phyloP scores from a whole-genome alignment of 1,140 invertebrate species.

The Sycobia sp. region DNA sequence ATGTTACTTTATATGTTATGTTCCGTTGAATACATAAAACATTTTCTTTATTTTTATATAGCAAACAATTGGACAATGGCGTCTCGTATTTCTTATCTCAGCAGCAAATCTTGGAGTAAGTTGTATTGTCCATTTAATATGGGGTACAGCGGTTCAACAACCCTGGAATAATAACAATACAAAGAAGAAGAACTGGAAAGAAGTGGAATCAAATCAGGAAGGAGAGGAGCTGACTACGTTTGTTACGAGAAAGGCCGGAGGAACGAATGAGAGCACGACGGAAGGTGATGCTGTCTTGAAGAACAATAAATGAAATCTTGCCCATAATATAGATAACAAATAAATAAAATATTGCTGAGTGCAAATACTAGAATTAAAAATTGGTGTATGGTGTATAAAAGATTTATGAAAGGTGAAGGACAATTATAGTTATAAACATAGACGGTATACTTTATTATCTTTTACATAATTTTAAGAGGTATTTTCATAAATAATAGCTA shows the following conservation, averaged over 20 bases:
- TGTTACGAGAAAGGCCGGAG: background rate
- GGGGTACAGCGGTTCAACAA: slow-evolving; percentile 67
- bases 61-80: slow-evolving; percentile 73
- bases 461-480: no score
- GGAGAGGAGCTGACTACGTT: slow-evolving; percentile 1
- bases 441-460: no score
- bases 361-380: no score
- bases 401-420: no score
- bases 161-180: slow-evolving; percentile 64
- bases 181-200: slow-evolving; percentile 24
- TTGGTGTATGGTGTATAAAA: no score
- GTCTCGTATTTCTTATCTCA: slow-evolving; percentile 68
- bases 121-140: slow-evolving; percentile 63
- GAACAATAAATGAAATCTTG: background rate
- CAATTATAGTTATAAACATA: no score
- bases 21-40: no score
- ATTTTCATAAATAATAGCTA: no score
- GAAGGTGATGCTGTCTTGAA: background rate
- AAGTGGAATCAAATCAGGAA: slow-evolving; percentile 21
- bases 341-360: background rate
- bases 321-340: background rate
- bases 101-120: slow-evolving; percentile 62
- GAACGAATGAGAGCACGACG: background rate
- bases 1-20: no score
- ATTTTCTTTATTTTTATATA: slow-evolving; percentile 46